These are phyloP conservation scores for Drosophila persimilis DNA, from an alignment of 1,140 invertebrate species.

Conservation along the genomic window DNA sequence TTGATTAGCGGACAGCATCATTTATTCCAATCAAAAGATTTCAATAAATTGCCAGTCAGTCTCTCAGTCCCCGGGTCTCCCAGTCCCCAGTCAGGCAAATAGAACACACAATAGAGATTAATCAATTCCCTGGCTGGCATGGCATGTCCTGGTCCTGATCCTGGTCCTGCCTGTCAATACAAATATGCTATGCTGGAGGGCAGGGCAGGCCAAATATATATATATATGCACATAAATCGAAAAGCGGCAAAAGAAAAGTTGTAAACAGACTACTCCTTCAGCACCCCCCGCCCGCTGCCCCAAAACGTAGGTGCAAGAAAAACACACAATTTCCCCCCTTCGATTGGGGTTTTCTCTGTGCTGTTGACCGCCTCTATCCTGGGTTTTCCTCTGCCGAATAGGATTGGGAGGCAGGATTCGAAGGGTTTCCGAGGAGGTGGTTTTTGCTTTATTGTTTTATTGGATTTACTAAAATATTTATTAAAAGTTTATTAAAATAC, in stretches of 20 bases:
- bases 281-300: background rate
- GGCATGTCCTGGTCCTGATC: no score
- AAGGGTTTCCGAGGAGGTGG: no score
- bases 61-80: background rate
- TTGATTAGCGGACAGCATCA: slow-evolving; percentile 69
- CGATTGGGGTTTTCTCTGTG: background rate
- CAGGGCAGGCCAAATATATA: slow-evolving; percentile 41
- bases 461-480: slow-evolving; percentile 79
- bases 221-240: slow-evolving; percentile 65
- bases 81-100: slow-evolving; percentile 7
- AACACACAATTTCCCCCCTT: slow-evolving; percentile 46
- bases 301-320: slow-evolving; percentile 9
- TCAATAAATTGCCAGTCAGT: slow-evolving; percentile 66
- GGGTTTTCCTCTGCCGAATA: background rate
- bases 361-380: background rate
- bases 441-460: slow-evolving; percentile 40
- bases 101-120: slow-evolving; percentile 53
- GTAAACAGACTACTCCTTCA: slow-evolving; percentile 14
- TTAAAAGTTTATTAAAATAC: slow-evolving; percentile 82
- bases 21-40: slow-evolving; percentile 75
- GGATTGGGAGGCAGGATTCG: no score
- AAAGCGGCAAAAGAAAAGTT: slow-evolving; percentile 18
- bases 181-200: slow-evolving; percentile 49
- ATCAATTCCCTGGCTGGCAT: slow-evolving; percentile 58
- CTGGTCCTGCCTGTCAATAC: slow-evolving; percentile 40